These are phyloP conservation scores for Chloroceryle aenea DNA, from an alignment of 2,113 vertebrate genomes.

Conservation along the genomic window DNA sequence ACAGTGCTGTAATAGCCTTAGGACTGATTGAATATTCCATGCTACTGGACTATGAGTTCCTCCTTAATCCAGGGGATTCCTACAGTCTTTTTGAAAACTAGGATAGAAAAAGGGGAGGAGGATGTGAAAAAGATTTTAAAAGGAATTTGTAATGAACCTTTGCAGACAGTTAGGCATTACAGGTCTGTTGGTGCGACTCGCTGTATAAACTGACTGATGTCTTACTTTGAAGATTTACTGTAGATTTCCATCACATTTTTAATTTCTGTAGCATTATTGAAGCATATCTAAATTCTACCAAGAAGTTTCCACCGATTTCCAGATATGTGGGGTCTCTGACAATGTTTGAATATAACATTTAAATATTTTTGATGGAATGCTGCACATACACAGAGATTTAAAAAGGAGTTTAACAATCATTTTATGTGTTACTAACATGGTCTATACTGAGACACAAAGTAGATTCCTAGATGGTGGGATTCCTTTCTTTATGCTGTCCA, in stretches of 20 bases:
- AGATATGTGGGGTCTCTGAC: neutral
- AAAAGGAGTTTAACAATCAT: neutral
- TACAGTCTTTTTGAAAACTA: conserved; percentile 41
- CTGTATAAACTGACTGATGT: neutral
- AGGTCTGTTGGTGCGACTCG: neutral
- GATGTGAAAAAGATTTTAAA: conserved; percentile 14
- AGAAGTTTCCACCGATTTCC: neutral
- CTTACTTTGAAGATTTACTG: neutral
- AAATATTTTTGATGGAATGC: neutral
- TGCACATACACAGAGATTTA: neutral
- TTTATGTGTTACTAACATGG: neutral
- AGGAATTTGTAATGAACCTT: conserved; percentile 42
- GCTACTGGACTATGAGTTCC: neutral
- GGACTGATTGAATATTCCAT: conserved; percentile 32
- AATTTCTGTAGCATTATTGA: neutral
- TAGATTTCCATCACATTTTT: neutral
- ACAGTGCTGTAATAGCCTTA: neutral
- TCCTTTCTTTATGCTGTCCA: neutral
- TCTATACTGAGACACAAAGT: neutral
- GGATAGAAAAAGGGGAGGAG: neutral
- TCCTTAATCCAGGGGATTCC: conserved; percentile 34
- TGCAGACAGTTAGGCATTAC: neutral
- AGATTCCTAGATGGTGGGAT: neutral
- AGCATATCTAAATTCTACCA: neutral
- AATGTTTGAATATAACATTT: neutral